These are phyloP conservation scores for Charadrius vociferus DNA, from an alignment of 2,113 vertebrate species.

Conservation along the genomic window DNA sequence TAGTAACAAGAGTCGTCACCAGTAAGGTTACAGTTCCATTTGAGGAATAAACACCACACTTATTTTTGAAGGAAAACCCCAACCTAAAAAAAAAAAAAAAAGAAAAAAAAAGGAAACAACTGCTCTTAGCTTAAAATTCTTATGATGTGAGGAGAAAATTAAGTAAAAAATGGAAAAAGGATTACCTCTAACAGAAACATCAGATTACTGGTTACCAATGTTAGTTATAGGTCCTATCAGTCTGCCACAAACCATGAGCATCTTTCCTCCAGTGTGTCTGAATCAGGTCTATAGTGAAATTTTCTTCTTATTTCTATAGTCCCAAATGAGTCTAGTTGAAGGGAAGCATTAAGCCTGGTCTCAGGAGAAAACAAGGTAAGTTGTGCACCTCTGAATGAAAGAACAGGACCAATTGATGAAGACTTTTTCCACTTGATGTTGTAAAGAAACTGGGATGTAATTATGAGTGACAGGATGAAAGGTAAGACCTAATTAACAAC, in stretches of 20 bases:
- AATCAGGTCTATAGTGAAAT: not conserved
- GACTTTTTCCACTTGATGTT: not conserved
- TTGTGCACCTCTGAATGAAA: not conserved
- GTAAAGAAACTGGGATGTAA: not conserved
- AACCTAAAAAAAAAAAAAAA: not conserved
- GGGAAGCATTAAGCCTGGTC: not conserved
- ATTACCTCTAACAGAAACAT: not conserved
- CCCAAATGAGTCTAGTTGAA: not conserved
- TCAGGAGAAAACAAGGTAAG: not conserved
- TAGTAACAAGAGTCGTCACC: not conserved
- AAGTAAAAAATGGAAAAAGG: not conserved
- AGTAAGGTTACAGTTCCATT: not conserved
- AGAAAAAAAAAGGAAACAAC: not conserved
- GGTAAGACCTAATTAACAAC: not conserved
- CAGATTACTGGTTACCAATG: not conserved
- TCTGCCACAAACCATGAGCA: not conserved
- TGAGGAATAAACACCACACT: not conserved
- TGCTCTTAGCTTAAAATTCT: not conserved
- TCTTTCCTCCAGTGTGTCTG: not conserved
- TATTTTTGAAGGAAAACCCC: not conserved
- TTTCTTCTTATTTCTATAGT: not conserved
- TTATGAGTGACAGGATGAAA: not conserved
- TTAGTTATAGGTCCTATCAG: not conserved
- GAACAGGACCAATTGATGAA: not conserved
- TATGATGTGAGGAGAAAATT: too few species aligned